Conservation (phyloP, 2,113 vertebrate species). For the Lampris incognitus region DNA sequence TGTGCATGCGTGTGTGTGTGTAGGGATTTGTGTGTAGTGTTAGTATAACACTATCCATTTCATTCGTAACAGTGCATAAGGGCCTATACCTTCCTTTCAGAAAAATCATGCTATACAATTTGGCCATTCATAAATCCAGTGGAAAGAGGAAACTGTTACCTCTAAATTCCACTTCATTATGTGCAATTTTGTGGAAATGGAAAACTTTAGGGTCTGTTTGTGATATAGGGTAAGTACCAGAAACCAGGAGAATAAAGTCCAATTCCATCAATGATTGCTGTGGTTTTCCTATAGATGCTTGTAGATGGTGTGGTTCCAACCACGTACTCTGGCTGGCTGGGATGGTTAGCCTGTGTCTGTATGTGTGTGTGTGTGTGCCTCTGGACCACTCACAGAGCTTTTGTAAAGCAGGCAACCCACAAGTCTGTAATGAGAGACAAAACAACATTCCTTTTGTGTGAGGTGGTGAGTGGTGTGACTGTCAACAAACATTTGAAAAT, state of each 20-base stretch:
- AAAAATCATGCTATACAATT: constrained; percentile 52
- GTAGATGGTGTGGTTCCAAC: constrained; percentile 69
- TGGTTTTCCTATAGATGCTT: constrained; percentile 70
- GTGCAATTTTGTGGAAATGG: constrained; percentile 72
- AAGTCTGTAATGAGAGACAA: constrained; percentile 68
- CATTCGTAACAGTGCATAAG: constrained; percentile 11
- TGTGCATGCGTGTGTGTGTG: not conserved
- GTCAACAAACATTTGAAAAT: constrained; percentile 46
- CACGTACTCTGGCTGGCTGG: constrained; percentile 59
- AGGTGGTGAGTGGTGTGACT: constrained; percentile 45
- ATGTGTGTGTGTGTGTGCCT: not conserved
- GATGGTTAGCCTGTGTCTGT: constrained; percentile 1
- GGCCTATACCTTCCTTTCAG: constrained; percentile 38
- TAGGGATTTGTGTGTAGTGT: constrained; percentile 20
- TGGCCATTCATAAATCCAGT: constrained; percentile 20
- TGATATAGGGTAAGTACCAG: constrained; percentile 55
- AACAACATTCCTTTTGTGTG: constrained; percentile 66
- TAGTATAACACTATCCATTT: constrained; percentile 38
- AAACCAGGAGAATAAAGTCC: constrained; percentile 37
- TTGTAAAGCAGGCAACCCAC: constrained; percentile 52
- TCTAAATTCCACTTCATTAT: constrained; percentile 71
- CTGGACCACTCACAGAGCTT: constrained; percentile 44
- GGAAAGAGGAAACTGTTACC: constrained; percentile 51
- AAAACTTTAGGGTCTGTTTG: constrained; percentile 63
- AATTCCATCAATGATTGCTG: constrained; percentile 69